A percentile compares a stretch with the other conserved stretches of the same genome.
These are phyloP conservation scores for Falco punctatus DNA, from an alignment of 2,113 vertebrate genomes.

Conservation along the genomic window DNA sequence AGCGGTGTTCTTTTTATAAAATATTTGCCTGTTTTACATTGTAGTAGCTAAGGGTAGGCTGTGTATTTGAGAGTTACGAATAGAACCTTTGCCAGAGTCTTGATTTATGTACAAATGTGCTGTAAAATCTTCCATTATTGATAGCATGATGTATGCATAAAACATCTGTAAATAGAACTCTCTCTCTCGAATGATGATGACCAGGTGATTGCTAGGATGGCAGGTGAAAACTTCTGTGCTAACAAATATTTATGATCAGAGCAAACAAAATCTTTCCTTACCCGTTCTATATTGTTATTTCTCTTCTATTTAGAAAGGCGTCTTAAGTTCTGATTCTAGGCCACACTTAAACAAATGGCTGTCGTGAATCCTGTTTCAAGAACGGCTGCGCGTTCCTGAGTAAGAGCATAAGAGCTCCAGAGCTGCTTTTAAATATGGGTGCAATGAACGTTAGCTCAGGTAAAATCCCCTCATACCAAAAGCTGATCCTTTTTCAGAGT, in stretches of 20 bases:
- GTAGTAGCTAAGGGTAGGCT: background rate
- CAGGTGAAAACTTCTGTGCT: background rate
- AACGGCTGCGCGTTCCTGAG: background rate
- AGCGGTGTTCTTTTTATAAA: fast-evolving
- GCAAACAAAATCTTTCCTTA: background rate
- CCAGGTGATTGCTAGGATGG: background rate
- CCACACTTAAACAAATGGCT: background rate
- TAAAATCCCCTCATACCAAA: background rate
- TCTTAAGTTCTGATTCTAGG: background rate
- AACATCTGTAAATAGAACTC: background rate
- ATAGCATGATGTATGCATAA: background rate
- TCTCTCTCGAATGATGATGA: background rate
- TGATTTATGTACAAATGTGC: background rate
- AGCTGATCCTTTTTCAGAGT: background rate
- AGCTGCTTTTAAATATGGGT: background rate
- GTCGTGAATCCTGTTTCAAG: background rate
- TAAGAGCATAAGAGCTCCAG: background rate
- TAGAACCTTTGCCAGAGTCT: background rate
- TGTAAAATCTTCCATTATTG: background rate
- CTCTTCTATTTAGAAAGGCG: background rate
- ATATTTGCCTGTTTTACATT: background rate
- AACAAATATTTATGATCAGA: background rate
- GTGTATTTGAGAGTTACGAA: background rate
- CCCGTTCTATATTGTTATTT: background rate
- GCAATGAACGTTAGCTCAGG: background rate